These are phyloP conservation scores for Dromaius novaehollandiae DNA, from an alignment of 2,113 vertebrate genomes.

Conservation along the genomic window DNA sequence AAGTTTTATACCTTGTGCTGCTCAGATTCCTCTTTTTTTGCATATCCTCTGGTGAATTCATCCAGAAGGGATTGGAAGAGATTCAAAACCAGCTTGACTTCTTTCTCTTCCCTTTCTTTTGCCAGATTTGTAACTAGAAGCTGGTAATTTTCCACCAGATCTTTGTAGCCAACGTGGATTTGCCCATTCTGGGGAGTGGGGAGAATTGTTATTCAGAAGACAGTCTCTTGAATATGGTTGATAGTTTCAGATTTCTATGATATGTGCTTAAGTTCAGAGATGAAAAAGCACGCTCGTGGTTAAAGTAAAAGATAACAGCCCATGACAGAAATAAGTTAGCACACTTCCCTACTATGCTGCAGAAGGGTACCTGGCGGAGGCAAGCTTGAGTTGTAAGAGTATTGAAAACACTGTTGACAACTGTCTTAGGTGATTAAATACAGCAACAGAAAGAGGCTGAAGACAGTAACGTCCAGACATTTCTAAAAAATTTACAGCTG, in stretches of 20 bases:
- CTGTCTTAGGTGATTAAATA: neutral
- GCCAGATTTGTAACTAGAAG: conserved; percentile 88
- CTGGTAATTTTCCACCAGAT: conserved; percentile 92
- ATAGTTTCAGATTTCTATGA: neutral
- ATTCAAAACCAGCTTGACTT: conserved; percentile 93
- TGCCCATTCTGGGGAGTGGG: conserved; percentile 82
- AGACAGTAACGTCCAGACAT: neutral
- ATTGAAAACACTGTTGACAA: conserved; percentile 7
- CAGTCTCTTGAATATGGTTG: neutral
- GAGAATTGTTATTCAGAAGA: neutral
- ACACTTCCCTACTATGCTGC: neutral
- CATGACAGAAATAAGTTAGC: neutral
- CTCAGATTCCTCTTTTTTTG: conserved; percentile 90
- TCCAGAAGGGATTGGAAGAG: conserved; percentile 96
- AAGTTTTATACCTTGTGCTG: conserved; percentile 79
- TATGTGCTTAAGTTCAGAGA: neutral
- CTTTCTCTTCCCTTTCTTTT: conserved; percentile 86
- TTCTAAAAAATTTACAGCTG: conserved; percentile 1
- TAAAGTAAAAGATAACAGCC: neutral
- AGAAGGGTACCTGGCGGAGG: conserved; percentile 8
- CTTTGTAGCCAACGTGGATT: conserved; percentile 90
- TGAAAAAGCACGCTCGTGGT: neutral
- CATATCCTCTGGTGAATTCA: conserved; percentile 91
- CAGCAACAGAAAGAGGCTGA: neutral
- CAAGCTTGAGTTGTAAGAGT: neutral